Base-by-base conservation (phyloP, 2,113 vertebrate species). In the Myodes glareolus region DNA sequence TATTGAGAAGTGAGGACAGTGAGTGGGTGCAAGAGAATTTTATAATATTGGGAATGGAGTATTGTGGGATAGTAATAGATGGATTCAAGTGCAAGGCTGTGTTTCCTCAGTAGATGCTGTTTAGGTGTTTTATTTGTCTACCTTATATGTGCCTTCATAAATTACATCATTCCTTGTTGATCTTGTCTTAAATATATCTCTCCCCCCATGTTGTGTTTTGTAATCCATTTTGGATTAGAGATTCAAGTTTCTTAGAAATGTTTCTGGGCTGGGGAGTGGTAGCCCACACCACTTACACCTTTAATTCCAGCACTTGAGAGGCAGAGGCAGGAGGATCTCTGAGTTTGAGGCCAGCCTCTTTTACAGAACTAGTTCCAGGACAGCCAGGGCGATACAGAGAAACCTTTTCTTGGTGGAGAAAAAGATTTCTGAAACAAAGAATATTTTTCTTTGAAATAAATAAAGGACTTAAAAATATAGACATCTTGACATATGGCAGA, bases 221-320 rank as follows among this genome's bases (percentile, higher is more conserved):
- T 27, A 77, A 27, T 63, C 4, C 90, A 23, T 87, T 94, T 76
- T 87, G n/a, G 27, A 82, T 73, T 94, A 33, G n/a, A 33, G 67
- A 92, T 47, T 82, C 7, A 92, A 81, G 13, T 77, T 94, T 90
- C 82, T 82, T 86, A 90, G 50, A 97, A 87, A 27, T 92, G 75
- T 68, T 97, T 87, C 45, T 87, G 27, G 82, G 2, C 17, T n/a
- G 70, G 17, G 70, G 1, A 7, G 36, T n/a, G 36, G 36, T n/a
- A n/a, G 7, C 16, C 1, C 70, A 72, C 9, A 9, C 36, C 70
- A 7, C 16, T 0, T n/a, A 72, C 9, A 9, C 36, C 70, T 19
- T n/a, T 9, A n/a, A 72, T n/a, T 7, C 16, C 68, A n/a, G 68
- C 7, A 72, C 36, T 67, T n/a, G 36, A 72, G 70, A n/a, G 36